Base-by-base conservation (phyloP, 1,140 invertebrate genomes). In the Tetramorium alpestre region DNA sequence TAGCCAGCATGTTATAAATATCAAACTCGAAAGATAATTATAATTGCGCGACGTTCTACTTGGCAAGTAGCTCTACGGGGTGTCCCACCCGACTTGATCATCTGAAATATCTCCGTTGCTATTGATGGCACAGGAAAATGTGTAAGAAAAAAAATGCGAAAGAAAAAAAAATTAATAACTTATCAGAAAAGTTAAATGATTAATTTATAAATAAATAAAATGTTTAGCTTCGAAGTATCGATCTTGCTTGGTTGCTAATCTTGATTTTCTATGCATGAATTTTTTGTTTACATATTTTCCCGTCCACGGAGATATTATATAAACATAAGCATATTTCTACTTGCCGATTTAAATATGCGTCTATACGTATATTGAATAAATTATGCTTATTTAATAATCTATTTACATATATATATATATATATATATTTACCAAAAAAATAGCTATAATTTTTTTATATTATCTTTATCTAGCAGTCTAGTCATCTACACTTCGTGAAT, bases 1-100 rank as follows among this genome's bases (percentile, higher is more conserved):
- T 84, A 75, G 69, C 69, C 25, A 84, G 25, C 25, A n/a, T 25
- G 69, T 84, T 84, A 84, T 84, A 84, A 75, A 75, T 84, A 60
- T 84, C 80, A 75, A 84, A 75, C 18, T 73, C 0, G 2, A 73
- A 75, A 84, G 69, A 49, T 84, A 73, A 84, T 84, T 84, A 84
- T 84, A 81, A 81, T 81, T 70, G 38, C 33, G 22, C 49, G 28
- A 58, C 51, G 67, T 82, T 60, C 69, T 84, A 84, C 41, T 73
- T 75, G 25, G 25, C 28, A 62, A 60, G 41, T 75, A 73, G 80
- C 54, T 84, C 54, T 72, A 72, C 18, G 28, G 47, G 33, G 33
- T 65, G 11, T 78, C 60, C 60, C 10, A 64, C 41, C 56, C 41
- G 28, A 78, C 58, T 64, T 28, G 18, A 65, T 49, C 41, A 65